These are phyloP conservation scores for Eubasilissa splendida DNA, from an alignment of 2,888 invertebrate species.

Conservation along the genomic window DNA sequence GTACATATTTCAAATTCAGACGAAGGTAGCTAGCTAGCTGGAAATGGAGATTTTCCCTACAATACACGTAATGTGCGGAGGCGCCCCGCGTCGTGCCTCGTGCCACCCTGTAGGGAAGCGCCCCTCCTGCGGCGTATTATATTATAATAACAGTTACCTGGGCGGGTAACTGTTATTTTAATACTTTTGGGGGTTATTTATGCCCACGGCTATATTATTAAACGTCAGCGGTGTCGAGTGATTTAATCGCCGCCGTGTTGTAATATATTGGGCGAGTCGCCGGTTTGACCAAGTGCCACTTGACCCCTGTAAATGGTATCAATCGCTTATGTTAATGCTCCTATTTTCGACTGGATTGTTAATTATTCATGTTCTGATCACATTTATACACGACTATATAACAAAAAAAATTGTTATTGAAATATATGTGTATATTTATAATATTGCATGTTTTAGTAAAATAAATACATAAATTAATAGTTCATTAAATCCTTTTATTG, in stretches of 20 bases:
- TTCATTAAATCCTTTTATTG: no score
- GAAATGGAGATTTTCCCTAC: constrained; percentile 1
- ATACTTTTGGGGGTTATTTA: neutral
- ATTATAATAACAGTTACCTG: no score
- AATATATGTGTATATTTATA: no score
- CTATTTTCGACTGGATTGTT: neutral
- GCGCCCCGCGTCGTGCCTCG: neutral
- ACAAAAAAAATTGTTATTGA: no score
- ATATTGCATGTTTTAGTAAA: no score
- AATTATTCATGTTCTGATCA: neutral
- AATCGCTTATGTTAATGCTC: constrained; percentile 2
- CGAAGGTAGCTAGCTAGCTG: neutral
- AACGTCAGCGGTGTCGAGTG: neutral
- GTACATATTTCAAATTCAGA: neutral
- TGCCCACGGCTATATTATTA: neutral
- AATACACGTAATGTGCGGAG: neutral
- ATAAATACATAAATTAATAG: no score
- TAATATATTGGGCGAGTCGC: no score
- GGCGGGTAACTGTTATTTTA: neutral
- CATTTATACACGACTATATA: no score
- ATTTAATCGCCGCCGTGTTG: neutral
- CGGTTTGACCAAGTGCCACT: neutral
- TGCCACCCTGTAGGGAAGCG: neutral
- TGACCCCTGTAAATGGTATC: neutral
- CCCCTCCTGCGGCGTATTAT: no score